phyloP scores from a whole-genome alignment of 2,113 vertebrate genomes.

The Corythaeola cristata region DNA sequence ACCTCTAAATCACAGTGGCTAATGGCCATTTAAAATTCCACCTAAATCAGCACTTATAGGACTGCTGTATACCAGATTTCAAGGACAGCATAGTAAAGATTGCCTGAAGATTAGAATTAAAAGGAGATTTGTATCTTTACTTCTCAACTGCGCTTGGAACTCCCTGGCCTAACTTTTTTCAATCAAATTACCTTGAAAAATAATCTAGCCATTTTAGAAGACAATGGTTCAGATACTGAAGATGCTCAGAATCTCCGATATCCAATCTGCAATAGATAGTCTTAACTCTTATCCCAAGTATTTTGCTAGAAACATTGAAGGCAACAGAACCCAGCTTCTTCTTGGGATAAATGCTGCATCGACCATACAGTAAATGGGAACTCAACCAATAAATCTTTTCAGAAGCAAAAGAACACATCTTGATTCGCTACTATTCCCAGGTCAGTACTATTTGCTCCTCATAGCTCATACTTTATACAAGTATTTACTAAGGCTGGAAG shows the following conservation, averaged over 20 bases:
- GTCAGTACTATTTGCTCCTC: neutral
- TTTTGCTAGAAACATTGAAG: neutral
- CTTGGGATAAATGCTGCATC: neutral
- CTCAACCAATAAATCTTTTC: neutral
- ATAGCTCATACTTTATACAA: neutral
- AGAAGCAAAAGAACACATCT: neutral
- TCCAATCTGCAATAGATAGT: neutral
- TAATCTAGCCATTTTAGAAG: neutral
- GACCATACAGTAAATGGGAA: neutral
- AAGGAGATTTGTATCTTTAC: neutral
- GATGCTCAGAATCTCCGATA: neutral
- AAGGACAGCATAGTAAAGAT: neutral
- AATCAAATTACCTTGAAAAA: neutral
- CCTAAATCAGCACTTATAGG: neutral
- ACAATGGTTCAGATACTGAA: neutral
- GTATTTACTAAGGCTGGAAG: neutral
- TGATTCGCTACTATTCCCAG: neutral
- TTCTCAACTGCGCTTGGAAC: neutral
- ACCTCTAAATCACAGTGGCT: neutral
- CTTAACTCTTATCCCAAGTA: neutral
- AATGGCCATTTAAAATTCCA: neutral
- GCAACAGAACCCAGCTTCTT: neutral
- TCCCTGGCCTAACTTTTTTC: neutral
- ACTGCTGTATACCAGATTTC: neutral
- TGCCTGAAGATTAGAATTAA: neutral